Conservation (phyloP, 2,113 vertebrate species). For the Orthonyx spaldingii region DNA sequence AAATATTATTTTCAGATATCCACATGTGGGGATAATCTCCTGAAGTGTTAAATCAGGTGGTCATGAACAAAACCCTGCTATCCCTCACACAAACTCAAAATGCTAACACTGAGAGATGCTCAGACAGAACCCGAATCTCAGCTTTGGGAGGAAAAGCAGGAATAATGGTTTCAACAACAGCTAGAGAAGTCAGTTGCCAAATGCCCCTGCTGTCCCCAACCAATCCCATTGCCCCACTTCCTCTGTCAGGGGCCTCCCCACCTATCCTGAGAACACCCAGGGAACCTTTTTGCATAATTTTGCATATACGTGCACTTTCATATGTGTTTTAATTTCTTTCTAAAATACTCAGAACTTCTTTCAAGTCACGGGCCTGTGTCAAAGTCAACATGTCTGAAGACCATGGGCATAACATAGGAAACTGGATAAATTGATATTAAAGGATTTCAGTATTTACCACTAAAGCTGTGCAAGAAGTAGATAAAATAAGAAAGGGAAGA, state of each 20-base stretch:
- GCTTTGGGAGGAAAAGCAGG: not conserved
- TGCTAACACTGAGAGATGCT: not conserved
- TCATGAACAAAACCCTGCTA: accelerated
- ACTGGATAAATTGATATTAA: not conserved
- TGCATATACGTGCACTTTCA: not conserved
- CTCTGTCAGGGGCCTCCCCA: not conserved
- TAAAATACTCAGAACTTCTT: not conserved
- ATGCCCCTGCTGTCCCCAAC: not conserved
- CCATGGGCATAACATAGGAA: not conserved
- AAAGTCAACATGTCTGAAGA: not conserved
- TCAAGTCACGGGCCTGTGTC: not conserved
- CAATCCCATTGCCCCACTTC: not conserved
- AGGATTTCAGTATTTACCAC: not conserved
- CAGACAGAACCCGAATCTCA: not conserved
- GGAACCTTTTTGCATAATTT: accelerated
- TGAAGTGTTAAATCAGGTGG: not conserved
- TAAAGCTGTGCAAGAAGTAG: not conserved
- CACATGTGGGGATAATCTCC: not conserved
- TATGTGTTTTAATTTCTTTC: not conserved
- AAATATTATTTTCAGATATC: not conserved
- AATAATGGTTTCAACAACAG: not conserved
- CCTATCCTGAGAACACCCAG: not conserved
- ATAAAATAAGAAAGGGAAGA: not conserved
- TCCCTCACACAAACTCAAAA: not conserved
- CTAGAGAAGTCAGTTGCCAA: not conserved